phyloP scores from a whole-genome alignment of 2,888 invertebrate genomes.

The Ecliptopera silaceata region DNA sequence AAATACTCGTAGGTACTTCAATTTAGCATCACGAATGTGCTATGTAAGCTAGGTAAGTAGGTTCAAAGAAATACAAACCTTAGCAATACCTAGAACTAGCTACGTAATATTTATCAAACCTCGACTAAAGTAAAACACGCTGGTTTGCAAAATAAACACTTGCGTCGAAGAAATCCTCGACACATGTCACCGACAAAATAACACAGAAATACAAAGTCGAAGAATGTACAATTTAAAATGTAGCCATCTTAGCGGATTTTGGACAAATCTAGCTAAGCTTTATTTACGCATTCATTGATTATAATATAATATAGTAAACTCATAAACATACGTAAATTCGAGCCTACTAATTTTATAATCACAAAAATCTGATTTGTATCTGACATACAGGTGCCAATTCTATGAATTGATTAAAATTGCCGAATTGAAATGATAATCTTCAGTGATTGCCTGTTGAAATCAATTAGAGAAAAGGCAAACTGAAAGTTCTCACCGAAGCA shows the following conservation, averaged over 20 bases:
- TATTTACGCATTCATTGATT: neutral
- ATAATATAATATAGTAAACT: no score
- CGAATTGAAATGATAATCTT: no score
- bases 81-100: neutral
- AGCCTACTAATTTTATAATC: no score
- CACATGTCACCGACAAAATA: conserved; percentile 42
- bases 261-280: conserved; percentile 8
- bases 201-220: conserved; percentile 52
- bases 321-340: no score
- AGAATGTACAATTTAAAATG: conserved; percentile 3
- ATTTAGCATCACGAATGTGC: conserved; percentile 1
- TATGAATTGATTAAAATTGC: no score
- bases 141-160: conserved; percentile 23
- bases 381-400: no score
- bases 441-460: no score
- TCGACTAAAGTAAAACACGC: conserved; percentile 14
- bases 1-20: neutral
- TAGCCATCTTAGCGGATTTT: conserved; percentile 16
- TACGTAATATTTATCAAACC: conserved; percentile 12
- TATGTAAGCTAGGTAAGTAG: neutral
- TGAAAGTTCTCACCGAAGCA: conserved; percentile 3
- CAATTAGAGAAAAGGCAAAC: neutral
- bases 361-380: no score
- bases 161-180: conserved; percentile 41
- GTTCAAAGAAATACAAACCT: neutral